These are phyloP conservation scores for Pelochelys cantorii DNA, from an alignment of 2,797 vertebrate species.

Conservation along the genomic window DNA sequence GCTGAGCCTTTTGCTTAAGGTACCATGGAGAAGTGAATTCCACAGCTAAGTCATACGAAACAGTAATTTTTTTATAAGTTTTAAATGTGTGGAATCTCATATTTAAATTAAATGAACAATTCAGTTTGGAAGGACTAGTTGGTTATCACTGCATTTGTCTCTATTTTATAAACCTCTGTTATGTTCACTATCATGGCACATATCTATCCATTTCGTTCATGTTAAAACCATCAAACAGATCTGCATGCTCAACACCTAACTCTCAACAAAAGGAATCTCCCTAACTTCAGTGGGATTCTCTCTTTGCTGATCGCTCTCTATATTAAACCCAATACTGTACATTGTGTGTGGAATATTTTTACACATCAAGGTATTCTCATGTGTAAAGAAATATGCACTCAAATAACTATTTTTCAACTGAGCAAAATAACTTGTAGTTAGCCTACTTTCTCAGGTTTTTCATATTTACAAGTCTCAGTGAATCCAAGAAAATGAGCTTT, in stretches of 20 bases:
- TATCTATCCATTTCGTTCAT: background rate
- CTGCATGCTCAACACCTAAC: background rate
- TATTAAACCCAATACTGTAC: background rate
- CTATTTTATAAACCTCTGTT: background rate
- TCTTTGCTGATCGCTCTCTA: accelerated
- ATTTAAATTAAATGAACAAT: background rate
- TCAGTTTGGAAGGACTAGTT: background rate
- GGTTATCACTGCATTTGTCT: background rate
- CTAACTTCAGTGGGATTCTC: background rate
- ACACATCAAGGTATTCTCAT: background rate
- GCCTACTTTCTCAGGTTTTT: background rate
- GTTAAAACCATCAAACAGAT: background rate
- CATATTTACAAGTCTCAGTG: background rate
- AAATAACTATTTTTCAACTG: too few relatives aligned
- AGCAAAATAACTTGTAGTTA: too few relatives aligned
- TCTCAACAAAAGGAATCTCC: background rate
- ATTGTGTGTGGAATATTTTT: background rate
- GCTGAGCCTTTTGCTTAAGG: background rate
- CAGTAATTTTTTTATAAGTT: background rate
- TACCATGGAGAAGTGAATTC: background rate
- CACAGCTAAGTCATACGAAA: background rate
- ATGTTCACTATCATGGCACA: background rate
- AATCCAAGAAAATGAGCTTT: background rate
- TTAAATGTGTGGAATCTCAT: background rate
- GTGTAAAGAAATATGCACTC: background rate